Percentiles rank a stretch among this genome's conserved stretches.
phyloP scores from a whole-genome alignment of 2,888 invertebrate genomes.

The Malacosoma neustria region DNA sequence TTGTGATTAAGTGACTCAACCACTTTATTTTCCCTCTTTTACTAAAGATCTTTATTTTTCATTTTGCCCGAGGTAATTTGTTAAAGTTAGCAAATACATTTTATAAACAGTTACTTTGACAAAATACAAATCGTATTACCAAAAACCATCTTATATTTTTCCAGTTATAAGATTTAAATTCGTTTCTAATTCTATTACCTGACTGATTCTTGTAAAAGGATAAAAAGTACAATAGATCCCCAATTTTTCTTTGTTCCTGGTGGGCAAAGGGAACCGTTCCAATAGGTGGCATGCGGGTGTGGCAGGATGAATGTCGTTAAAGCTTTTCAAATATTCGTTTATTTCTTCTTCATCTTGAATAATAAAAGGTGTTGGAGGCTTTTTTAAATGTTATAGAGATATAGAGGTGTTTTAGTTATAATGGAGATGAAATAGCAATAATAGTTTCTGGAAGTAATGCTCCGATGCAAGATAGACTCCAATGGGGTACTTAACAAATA shows the following conservation, averaged over 20 bases:
- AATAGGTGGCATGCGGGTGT: not conserved
- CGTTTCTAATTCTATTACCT: too few species aligned
- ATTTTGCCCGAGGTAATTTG: not conserved
- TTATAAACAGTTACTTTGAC: not conserved
- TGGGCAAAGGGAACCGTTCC: not conserved
- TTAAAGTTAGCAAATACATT: not conserved
- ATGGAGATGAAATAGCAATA: too few species aligned
- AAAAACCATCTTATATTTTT: not conserved
- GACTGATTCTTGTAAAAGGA: too few species aligned
- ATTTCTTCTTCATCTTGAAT: too few species aligned
- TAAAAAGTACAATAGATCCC: not conserved
- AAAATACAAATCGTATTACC: not conserved
- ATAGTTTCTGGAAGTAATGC: too few species aligned
- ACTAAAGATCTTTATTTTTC: not conserved
- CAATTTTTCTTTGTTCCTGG: not conserved
- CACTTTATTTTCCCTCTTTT: not conserved
- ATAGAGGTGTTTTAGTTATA: too few species aligned
- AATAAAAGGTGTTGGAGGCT: too few species aligned
- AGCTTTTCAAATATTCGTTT: not conserved
- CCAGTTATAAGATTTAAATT: too few species aligned
- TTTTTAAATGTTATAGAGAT: too few species aligned
- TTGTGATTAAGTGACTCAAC: constrained; percentile 5
- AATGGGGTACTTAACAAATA: too few species aligned
- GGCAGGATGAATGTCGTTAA: not conserved
- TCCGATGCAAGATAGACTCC: too few species aligned